phyloP scores from a whole-genome alignment of 2,113 vertebrate species.

The Cathartes aura region DNA sequence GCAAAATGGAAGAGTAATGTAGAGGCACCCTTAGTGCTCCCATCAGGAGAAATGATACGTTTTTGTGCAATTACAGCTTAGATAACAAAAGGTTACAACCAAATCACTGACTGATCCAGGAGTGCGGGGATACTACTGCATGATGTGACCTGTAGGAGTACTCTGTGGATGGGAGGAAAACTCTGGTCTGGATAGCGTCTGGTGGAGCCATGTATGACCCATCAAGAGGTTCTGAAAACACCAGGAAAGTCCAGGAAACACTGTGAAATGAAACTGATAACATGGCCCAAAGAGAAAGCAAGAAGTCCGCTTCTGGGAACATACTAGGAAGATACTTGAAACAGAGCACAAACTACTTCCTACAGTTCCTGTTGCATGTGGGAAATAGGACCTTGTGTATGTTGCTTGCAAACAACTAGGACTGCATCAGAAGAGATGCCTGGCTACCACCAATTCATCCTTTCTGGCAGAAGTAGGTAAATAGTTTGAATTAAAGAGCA shows the following conservation, averaged over 20 bases:
- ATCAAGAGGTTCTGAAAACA: not conserved
- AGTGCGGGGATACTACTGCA: rapidly evolving
- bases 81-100: not conserved
- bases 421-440: not conserved
- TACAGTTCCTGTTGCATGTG: not conserved
- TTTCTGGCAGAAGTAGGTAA: not conserved
- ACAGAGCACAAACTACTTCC: not conserved
- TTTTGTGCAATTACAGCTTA: not conserved
- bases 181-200: not conserved
- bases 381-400: not conserved
- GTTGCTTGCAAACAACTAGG: not conserved
- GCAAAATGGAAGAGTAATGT: not conserved
- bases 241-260: not conserved
- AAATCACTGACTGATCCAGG: not conserved
- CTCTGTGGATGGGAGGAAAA: not conserved
- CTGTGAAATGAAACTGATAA: not conserved
- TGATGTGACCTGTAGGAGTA: not conserved
- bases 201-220: not conserved
- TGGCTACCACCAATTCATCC: not conserved
- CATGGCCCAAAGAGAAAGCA: not conserved
- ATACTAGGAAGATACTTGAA: not conserved
- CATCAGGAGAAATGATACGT: not conserved
- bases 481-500: not conserved
- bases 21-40: not conserved
- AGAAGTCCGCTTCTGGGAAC: not conserved